Conservation (phyloP, 2,888 invertebrate genomes). For the Phortica magna region DNA sequence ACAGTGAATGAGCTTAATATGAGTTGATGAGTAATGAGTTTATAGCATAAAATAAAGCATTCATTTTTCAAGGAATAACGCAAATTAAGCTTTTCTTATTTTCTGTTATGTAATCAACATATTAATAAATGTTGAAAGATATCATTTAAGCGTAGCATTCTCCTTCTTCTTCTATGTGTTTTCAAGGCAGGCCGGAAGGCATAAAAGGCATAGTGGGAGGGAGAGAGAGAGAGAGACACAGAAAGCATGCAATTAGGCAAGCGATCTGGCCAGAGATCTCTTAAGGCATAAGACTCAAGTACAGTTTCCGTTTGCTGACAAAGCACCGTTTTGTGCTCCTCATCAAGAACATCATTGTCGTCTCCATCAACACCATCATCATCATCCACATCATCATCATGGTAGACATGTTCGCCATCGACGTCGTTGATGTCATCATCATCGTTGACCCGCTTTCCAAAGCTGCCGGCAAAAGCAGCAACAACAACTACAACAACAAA, state of each 20-base stretch:
- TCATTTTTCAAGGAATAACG: too few species aligned
- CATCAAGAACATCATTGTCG: too few species aligned
- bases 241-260: neutral
- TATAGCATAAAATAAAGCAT: too few species aligned
- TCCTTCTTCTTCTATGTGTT: neutral
- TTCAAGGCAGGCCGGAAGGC: neutral
- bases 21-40: too few species aligned
- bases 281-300: neutral
- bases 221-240: neutral
- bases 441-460: constrained; percentile 22
- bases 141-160: neutral
- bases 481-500: neutral
- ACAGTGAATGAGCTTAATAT: too few species aligned
- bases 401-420: neutral
- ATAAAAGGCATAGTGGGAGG: too few species aligned
- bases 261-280: neutral
- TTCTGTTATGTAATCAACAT: too few species aligned
- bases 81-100: too few species aligned
- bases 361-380: too few species aligned
- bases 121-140: too few species aligned
- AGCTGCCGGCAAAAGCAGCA: neutral
- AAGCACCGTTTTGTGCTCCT: neutral
- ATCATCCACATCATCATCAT: too few species aligned
- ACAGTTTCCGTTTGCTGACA: constrained; percentile 16
- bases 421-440: neutral